Evolutionary conservation across 2,113 vertebrate species (phyloP).

Genomic region (Bujurquina vittata): DNA sequence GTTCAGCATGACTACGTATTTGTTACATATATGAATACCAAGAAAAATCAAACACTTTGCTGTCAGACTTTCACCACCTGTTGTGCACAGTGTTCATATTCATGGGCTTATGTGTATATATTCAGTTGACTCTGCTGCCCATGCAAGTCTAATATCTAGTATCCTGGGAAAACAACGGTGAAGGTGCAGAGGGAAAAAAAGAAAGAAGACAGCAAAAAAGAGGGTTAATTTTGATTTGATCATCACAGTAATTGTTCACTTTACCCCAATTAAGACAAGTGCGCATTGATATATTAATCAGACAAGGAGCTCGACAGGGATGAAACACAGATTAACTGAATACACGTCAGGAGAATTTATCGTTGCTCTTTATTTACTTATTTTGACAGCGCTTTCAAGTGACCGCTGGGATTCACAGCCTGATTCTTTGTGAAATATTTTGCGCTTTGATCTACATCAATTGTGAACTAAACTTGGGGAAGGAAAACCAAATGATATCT

Average conservation of each 20-base stretch:
- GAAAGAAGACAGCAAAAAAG: slow-evolving; percentile 9
- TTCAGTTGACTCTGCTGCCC: slow-evolving; percentile 21
- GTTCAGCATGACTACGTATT: slow-evolving; percentile 6
- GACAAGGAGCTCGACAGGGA: slow-evolving; percentile 52
- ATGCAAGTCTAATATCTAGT: slow-evolving; percentile 37
- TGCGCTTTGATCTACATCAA: slow-evolving; percentile 64
- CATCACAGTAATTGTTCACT: slow-evolving; percentile 62
- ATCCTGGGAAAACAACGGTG: slow-evolving; percentile 37
- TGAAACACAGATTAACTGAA: slow-evolving; percentile 41
- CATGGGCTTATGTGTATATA: slow-evolving; percentile 15
- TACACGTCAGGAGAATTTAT: slow-evolving; percentile 41
- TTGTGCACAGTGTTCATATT: slow-evolving; percentile 34
- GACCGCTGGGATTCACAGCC: slow-evolving; percentile 59
- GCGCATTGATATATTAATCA: slow-evolving; percentile 58
- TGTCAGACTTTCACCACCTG: slow-evolving; percentile 11
- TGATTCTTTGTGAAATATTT: slow-evolving; percentile 57
- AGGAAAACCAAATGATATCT: slow-evolving; percentile 38
- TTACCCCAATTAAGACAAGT: slow-evolving; percentile 44
- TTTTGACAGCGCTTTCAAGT: slow-evolving; percentile 58
- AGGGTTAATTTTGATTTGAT: slow-evolving; percentile 51
- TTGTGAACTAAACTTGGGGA: slow-evolving; percentile 45
- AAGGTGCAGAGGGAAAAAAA: background rate
- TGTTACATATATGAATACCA: background rate
- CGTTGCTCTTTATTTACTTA: slow-evolving; percentile 21
- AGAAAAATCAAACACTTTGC: slow-evolving; percentile 12